These are phyloP conservation scores for Tenodera sinensis DNA, from an alignment of 2,888 invertebrate species.

Conservation along the genomic window DNA sequence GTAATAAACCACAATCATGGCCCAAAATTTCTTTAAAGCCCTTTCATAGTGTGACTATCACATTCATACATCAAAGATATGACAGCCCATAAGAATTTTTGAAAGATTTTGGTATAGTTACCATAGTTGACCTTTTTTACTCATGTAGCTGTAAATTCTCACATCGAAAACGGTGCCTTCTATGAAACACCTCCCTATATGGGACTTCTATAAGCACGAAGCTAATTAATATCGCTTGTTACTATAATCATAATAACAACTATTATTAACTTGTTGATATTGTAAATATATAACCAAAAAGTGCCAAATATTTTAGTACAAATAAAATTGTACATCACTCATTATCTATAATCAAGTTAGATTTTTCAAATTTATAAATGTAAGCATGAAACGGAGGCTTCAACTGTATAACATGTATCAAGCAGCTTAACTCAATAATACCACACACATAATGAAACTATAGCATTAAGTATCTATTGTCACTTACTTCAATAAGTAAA, in stretches of 20 bases:
- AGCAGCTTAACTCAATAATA: too few species aligned
- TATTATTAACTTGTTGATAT: neutral
- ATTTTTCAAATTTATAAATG: neutral
- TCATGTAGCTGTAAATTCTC: neutral
- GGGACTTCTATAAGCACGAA: neutral
- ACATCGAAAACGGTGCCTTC: neutral
- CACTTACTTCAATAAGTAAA: too few species aligned
- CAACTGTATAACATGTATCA: neutral
- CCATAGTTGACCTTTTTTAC: neutral
- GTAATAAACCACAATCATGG: too few species aligned
- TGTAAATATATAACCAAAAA: neutral
- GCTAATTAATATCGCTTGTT: neutral
- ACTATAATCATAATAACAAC: neutral
- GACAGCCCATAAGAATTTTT: neutral
- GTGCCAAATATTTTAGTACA: constrained; percentile 11
- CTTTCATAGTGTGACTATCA: too few species aligned
- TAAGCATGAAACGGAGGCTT: neutral
- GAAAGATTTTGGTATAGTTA: neutral
- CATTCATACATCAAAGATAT: neutral
- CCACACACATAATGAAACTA: too few species aligned
- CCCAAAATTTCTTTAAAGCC: too few species aligned
- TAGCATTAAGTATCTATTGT: too few species aligned
- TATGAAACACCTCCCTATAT: neutral
- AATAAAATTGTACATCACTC: neutral
- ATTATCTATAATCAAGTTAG: neutral